A percentile compares a stretch with the other conserved stretches of the same genome.
Evolutionary conservation across 2,797 vertebrate genomes (phyloP).

Genomic region (Masticophis lateralis): DNA sequence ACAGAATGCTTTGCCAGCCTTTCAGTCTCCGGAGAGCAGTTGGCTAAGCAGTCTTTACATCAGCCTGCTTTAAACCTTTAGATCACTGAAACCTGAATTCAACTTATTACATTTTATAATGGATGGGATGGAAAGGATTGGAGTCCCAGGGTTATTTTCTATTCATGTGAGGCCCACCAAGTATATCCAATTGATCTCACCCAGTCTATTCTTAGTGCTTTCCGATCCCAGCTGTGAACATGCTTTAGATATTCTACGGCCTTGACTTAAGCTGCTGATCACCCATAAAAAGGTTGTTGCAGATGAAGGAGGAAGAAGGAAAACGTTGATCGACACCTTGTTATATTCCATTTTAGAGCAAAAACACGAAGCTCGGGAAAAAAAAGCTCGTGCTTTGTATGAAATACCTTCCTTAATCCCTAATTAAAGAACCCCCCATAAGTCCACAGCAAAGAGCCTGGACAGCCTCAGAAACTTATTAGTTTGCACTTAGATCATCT

Average conservation of each 20-base stretch:
- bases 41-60: not conserved
- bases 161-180: constrained; percentile 17
- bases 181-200: constrained; percentile 16
- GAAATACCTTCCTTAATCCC: not conserved
- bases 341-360: not conserved
- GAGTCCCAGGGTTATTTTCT: constrained; percentile 31
- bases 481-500: not conserved
- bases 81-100: constrained; percentile 21
- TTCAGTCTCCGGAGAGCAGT: not conserved
- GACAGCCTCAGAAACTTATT: not conserved
- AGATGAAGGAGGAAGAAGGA: not conserved
- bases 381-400: not conserved
- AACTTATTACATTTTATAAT: constrained; percentile 42
- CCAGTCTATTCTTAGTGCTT: constrained; percentile 31
- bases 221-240: constrained; percentile 34
- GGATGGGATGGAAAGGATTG: constrained; percentile 24
- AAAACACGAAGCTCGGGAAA: not conserved
- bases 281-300: not conserved
- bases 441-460: not conserved
- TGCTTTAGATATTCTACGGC: constrained; percentile 11
- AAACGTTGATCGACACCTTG: not conserved
- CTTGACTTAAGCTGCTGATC: constrained; percentile 29
- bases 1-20: not conserved
- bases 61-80: constrained; percentile 18
- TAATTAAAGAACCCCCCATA: not conserved